Conservation (phyloP, 30 jellyfish, hydroid and myxozoan species). For the Turritopsis dohrnii region DNA sequence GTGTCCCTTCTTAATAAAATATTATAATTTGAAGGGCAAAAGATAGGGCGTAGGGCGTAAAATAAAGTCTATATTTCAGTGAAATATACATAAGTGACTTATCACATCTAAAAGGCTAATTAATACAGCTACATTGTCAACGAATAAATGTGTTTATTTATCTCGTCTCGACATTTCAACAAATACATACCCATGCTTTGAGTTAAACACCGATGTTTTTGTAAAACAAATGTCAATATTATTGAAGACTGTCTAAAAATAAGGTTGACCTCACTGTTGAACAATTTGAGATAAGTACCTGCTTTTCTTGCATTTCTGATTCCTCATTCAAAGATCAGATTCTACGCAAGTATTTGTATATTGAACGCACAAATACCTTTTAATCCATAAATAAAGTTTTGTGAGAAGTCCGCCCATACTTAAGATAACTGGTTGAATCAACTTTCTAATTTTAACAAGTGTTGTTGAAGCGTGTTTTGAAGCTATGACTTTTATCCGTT, state of each 20-base stretch:
- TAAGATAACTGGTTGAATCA: no score
- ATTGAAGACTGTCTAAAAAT: background rate
- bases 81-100: no score
- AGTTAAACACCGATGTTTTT: background rate
- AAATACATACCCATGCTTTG: background rate
- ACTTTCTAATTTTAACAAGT: no score
- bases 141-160: background rate
- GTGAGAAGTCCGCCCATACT: background rate
- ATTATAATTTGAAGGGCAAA: no score
- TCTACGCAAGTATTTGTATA: background rate
- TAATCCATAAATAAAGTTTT: background rate
- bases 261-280: background rate
- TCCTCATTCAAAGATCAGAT: background rate
- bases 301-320: background rate
- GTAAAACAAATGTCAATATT: background rate
- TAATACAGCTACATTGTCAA: no score
- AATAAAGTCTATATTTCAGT: no score
- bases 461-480: no score
- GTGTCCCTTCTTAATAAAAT: no score
- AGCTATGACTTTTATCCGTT: no score
- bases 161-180: background rate
- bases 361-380: background rate
- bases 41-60: no score
- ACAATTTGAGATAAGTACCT: background rate
- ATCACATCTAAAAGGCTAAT: no score